Conservation (phyloP, 2,888 invertebrate species). For the Cerastis rubricosa region DNA sequence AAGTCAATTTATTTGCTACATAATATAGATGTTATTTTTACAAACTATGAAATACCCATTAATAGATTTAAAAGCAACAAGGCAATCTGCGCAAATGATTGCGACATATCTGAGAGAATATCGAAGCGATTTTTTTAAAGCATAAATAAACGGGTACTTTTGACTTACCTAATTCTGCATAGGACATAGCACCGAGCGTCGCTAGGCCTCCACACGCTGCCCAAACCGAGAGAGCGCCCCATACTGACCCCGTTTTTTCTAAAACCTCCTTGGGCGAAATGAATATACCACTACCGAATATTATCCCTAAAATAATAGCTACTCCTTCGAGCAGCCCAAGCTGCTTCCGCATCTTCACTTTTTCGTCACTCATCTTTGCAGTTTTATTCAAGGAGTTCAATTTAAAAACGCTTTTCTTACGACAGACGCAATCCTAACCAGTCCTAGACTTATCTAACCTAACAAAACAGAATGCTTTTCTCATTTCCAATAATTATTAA, state of each 20-base stretch:
- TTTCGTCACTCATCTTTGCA: slow-evolving; percentile 85
- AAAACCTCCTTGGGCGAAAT: slow-evolving; percentile 98
- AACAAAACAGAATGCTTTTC: slow-evolving; percentile 61
- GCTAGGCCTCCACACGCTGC: slow-evolving; percentile 96
- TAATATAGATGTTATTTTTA: background rate
- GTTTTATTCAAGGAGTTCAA: slow-evolving; percentile 9
- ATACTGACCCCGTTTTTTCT: slow-evolving; percentile 96
- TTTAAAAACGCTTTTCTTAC: background rate
- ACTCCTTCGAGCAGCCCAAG: slow-evolving; percentile 97
- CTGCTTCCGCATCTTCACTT: slow-evolving; percentile 96
- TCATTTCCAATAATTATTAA: slow-evolving; percentile 65
- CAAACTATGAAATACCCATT: background rate
- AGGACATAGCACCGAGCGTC: slow-evolving; percentile 98
- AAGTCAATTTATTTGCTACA: background rate
- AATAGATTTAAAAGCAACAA: background rate
- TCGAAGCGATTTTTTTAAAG: background rate
- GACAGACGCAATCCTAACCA: slow-evolving; percentile 9
- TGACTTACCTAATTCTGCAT: slow-evolving; percentile 96
- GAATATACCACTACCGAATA: slow-evolving; percentile 99
- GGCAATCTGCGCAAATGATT: slow-evolving; percentile 6
- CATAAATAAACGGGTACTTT: slow-evolving; percentile 22
- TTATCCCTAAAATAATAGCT: slow-evolving; percentile 98
- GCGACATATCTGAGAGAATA: background rate
- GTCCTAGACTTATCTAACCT: slow-evolving; percentile 45
- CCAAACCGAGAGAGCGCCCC: slow-evolving; percentile 97